These are phyloP conservation scores for Harpalus rufipes DNA, from an alignment of 2,888 invertebrate species.

Conservation along the genomic window DNA sequence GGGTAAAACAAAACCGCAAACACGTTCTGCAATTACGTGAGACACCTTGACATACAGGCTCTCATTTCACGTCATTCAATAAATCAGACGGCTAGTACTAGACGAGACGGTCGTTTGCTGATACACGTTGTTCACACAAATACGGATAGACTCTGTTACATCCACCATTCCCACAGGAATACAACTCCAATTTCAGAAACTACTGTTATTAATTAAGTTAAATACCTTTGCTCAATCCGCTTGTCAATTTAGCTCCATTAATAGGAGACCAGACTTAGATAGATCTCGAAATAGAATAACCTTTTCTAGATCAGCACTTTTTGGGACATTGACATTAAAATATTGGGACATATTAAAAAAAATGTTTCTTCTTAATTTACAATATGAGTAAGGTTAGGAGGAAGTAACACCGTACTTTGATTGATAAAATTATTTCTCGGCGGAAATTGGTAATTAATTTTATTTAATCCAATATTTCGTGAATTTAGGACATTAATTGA, in stretches of 20 bases:
- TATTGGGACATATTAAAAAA: too few species aligned
- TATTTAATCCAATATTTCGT: too few species aligned
- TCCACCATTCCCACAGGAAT: constrained; percentile 9
- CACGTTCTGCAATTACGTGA: constrained; percentile 59
- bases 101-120: background rate
- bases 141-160: constrained; percentile 6
- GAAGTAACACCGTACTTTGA: too few species aligned
- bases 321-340: too few species aligned
- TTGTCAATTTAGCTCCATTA: background rate
- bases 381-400: too few species aligned
- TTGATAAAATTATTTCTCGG: too few species aligned
- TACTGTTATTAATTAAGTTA: background rate
- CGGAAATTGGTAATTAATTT: too few species aligned
- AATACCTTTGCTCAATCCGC: background rate
- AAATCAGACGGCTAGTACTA: constrained; percentile 42
- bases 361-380: too few species aligned
- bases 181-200: constrained; percentile 14
- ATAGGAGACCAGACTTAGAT: background rate
- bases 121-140: constrained; percentile 24
- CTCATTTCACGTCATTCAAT: constrained; percentile 61
- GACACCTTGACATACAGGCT: constrained; percentile 56
- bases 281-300: too few species aligned
- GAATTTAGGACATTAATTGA: too few species aligned
- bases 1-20: constrained; percentile 56
- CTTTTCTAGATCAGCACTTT: too few species aligned